phyloP scores from a whole-genome alignment of 2,113 vertebrate genomes.

The Agapornis roseicollis region DNA sequence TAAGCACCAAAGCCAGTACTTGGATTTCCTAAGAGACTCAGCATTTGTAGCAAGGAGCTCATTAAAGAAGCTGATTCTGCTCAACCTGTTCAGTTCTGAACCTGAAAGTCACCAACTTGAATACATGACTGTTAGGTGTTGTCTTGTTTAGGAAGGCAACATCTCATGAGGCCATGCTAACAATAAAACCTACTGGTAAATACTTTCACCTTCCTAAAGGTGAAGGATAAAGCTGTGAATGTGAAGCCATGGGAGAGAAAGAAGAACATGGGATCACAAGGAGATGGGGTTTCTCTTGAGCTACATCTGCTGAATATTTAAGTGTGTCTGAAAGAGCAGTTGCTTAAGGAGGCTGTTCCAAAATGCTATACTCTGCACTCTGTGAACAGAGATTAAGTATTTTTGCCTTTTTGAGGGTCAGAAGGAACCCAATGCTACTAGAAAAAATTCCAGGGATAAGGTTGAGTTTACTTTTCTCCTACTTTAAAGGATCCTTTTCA shows the following conservation, averaged over 20 bases:
- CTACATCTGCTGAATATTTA: background rate
- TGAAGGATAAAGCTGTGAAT: background rate
- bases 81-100: background rate
- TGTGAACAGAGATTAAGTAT: background rate
- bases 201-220: background rate
- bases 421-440: background rate
- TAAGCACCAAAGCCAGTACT: background rate
- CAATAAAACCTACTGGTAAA: background rate
- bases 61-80: background rate
- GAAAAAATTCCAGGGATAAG: background rate
- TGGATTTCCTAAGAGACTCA: background rate
- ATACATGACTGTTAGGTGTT: background rate
- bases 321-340: background rate
- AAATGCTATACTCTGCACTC: background rate
- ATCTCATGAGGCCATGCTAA: accelerated
- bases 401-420: background rate
- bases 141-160: background rate
- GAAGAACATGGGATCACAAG: background rate
- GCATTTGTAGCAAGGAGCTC: background rate
- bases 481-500: background rate
- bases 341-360: background rate
- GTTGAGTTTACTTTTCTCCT: background rate
- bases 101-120: background rate
- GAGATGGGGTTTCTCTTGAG: background rate
- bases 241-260: background rate